Evolutionary conservation across 2,888 invertebrate genomes (phyloP).

Genomic region (Cylindroiulus punctatus): DNA sequence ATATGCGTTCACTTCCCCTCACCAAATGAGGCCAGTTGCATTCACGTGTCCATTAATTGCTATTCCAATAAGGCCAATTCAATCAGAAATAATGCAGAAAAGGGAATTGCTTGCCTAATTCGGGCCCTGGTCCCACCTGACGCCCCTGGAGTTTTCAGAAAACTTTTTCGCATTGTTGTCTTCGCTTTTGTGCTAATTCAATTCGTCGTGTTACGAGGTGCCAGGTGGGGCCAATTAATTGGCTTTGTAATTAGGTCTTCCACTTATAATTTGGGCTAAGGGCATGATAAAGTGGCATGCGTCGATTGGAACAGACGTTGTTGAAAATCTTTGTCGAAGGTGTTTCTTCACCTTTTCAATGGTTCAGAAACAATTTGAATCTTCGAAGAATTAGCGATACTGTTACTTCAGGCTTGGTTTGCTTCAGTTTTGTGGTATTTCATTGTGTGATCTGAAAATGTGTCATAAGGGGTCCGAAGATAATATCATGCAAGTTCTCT

Average conservation of each 20-base stretch:
- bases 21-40: not conserved
- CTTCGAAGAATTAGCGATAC: too few relatives aligned
- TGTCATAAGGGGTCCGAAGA: too few relatives aligned
- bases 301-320: too few relatives aligned
- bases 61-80: conserved; percentile 32
- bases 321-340: too few relatives aligned
- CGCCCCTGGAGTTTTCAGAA: not conserved
- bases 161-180: conserved; percentile 25
- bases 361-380: too few relatives aligned
- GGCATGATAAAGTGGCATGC: not conserved
- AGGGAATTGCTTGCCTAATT: conserved; percentile 16
- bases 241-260: conserved; percentile 6
- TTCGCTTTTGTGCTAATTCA: not conserved
- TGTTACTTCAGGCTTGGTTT: too few relatives aligned
- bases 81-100: conserved; percentile 22
- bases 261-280: not conserved
- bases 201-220: conserved; percentile 12
- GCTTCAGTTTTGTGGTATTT: too few relatives aligned
- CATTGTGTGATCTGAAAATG: too few relatives aligned
- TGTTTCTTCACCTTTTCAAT: too few relatives aligned
- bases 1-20: conserved; percentile 9
- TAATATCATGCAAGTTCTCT: too few relatives aligned
- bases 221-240: not conserved
- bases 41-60: conserved; percentile 29
- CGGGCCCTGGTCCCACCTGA: conserved; percentile 32